Evolutionary conservation across 1,140 invertebrate genomes (phyloP).

Genomic region (Hetaerina americana): DNA sequence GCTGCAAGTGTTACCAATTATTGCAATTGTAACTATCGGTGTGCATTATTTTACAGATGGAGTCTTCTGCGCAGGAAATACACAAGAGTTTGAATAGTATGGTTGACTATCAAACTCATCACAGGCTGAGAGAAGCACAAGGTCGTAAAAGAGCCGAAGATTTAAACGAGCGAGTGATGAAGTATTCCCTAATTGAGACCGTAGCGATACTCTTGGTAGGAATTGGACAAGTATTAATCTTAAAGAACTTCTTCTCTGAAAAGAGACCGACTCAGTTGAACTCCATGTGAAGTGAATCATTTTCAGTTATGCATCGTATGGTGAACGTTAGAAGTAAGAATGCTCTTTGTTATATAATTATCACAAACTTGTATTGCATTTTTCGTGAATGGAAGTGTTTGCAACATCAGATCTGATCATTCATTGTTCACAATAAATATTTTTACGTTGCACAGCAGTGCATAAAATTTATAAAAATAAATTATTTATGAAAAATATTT

Average conservation of each 20-base stretch:
- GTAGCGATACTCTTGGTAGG: slow-evolving; percentile 69
- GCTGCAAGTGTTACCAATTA: too few species aligned
- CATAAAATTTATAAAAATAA: neutral
- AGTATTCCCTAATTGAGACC: slow-evolving; percentile 87
- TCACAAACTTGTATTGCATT: neutral
- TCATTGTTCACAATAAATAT: neutral
- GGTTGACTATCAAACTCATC: slow-evolving; percentile 91
- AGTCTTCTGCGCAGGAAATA: slow-evolving; percentile 75
- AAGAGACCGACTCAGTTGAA: slow-evolving; percentile 43
- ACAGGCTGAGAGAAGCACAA: slow-evolving; percentile 85
- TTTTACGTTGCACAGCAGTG: neutral
- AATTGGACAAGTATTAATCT: slow-evolving; percentile 77
- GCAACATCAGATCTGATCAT: neutral
- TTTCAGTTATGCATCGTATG: neutral
- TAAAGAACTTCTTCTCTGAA: slow-evolving; percentile 93
- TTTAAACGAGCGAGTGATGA: slow-evolving; percentile 81
- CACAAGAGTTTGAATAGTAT: slow-evolving; percentile 78
- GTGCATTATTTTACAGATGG: slow-evolving; percentile 50
- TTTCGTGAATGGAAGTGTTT: neutral
- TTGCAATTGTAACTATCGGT: slow-evolving; percentile 3
- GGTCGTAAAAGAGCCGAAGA: slow-evolving; percentile 90
- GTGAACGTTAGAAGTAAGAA: neutral
- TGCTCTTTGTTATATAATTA: neutral
- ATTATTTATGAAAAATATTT: neutral
- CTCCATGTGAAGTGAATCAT: slow-evolving; percentile 6